phyloP scores from a whole-genome alignment of 2,113 vertebrate species.

The Pseudorhombus dupliciocellatus region DNA sequence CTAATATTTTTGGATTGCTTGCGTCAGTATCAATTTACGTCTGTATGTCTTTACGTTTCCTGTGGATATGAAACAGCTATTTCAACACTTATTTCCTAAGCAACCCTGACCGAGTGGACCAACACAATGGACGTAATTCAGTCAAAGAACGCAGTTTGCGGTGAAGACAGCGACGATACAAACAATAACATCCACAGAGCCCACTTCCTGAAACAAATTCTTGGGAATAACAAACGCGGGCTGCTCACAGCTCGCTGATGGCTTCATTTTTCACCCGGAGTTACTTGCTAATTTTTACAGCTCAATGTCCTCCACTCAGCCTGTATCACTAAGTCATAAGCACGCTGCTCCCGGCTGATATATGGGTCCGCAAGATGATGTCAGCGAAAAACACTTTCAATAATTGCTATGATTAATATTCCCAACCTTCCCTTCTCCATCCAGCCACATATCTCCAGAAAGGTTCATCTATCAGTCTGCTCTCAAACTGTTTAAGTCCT shows the following conservation, averaged over 20 bases:
- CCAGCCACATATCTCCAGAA: slow-evolving; percentile 79
- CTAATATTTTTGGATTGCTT: slow-evolving; percentile 46
- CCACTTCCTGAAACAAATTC: slow-evolving; percentile 54
- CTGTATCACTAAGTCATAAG: slow-evolving; percentile 83
- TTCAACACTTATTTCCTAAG: slow-evolving; percentile 54
- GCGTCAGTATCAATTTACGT: slow-evolving; percentile 55
- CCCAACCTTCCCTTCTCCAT: slow-evolving; percentile 87
- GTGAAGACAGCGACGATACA: slow-evolving; percentile 32
- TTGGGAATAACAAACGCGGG: slow-evolving; percentile 67
- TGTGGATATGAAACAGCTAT: slow-evolving; percentile 52
- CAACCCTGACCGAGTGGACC: slow-evolving; percentile 23
- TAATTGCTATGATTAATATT: slow-evolving; percentile 98
- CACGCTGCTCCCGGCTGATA: slow-evolving; percentile 86
- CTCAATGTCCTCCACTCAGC: slow-evolving; percentile 76
- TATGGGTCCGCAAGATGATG: slow-evolving; percentile 89
- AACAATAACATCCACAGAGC: slow-evolving; percentile 51
- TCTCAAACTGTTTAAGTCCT: slow-evolving; percentile 93
- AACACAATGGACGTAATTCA: slow-evolving; percentile 44
- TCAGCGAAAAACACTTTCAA: slow-evolving; percentile 93
- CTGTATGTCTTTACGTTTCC: slow-evolving; percentile 49
- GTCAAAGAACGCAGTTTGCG: slow-evolving; percentile 28
- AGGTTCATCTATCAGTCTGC: slow-evolving; percentile 93
- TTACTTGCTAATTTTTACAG: slow-evolving; percentile 81
- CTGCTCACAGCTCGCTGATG: slow-evolving; percentile 69
- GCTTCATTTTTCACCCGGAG: slow-evolving; percentile 76